Evolutionary conservation across 2,888 invertebrate species (phyloP).

Genomic region (Noctua fimbriata): DNA sequence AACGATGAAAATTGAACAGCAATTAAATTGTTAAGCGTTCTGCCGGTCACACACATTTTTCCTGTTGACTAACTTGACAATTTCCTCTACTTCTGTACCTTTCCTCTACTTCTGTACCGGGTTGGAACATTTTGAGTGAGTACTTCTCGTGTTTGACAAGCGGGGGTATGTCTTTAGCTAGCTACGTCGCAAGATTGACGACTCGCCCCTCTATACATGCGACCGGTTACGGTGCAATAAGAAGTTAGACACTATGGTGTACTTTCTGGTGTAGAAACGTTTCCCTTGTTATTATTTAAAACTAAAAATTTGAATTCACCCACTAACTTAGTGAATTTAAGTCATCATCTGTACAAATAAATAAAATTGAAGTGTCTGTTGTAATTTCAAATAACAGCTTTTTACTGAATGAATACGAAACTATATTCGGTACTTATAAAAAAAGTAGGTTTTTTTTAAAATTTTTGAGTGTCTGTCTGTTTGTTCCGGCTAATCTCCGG

Average conservation of each 20-base stretch:
- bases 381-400: no score
- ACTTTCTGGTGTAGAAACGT: no score
- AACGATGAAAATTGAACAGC: not conserved
- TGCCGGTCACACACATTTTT: not conserved
- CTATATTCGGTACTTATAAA: no score
- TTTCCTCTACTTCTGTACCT: conserved; percentile 31
- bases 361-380: not conserved
- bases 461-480: no score
- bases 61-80: not conserved
- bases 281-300: not conserved
- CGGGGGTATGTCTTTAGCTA: conserved; percentile 50
- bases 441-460: no score
- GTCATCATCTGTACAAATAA: not conserved
- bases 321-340: not conserved
- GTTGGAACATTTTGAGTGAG: conserved; percentile 41
- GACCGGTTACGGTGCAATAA: conserved; percentile 19
- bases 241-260: not conserved
- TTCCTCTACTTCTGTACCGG: conserved; percentile 31
- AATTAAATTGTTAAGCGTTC: no score
- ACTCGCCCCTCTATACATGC: conserved; percentile 14
- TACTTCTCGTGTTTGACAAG: conserved; percentile 46
- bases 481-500: no score
- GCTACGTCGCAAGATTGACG: conserved; percentile 24
- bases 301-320: not conserved
- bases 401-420: no score